Conservation (phyloP, 53 echinoderm and acorn worm species). For the Antedon mediterranea region DNA sequence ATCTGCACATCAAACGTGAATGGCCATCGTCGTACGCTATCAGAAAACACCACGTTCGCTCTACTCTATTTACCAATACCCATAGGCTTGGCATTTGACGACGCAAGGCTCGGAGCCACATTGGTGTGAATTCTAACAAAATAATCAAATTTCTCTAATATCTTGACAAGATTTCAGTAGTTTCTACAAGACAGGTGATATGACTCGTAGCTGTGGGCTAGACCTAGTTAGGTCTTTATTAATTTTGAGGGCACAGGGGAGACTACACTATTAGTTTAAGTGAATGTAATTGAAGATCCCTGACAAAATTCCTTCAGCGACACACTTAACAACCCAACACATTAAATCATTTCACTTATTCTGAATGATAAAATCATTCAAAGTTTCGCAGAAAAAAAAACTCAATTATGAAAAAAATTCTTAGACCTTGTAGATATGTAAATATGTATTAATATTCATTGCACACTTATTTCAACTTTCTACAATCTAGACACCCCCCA, state of each 20-base stretch:
- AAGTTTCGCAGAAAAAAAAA: background rate
- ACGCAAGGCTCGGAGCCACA: background rate
- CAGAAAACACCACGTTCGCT: background rate
- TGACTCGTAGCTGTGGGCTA: background rate
- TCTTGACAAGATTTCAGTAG: background rate
- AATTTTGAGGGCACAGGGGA: background rate
- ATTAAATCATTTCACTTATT: background rate
- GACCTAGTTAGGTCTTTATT: background rate
- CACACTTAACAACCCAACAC: background rate
- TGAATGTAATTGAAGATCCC: background rate
- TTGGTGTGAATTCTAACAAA: constrained; percentile 1
- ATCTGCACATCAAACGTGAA: background rate
- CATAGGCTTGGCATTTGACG: background rate
- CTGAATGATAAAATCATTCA: background rate
- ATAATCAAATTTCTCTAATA: background rate
- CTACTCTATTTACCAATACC: background rate
- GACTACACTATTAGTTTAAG: background rate
- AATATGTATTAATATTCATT: background rate
- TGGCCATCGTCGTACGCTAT: background rate
- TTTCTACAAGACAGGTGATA: background rate
- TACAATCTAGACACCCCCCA: background rate
- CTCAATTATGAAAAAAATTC: background rate
- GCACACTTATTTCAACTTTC: background rate
- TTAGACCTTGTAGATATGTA: background rate
- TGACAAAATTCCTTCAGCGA: background rate